phyloP scores from a whole-genome alignment of 1,140 invertebrate genomes.

The Tetragonula clypearis region DNA sequence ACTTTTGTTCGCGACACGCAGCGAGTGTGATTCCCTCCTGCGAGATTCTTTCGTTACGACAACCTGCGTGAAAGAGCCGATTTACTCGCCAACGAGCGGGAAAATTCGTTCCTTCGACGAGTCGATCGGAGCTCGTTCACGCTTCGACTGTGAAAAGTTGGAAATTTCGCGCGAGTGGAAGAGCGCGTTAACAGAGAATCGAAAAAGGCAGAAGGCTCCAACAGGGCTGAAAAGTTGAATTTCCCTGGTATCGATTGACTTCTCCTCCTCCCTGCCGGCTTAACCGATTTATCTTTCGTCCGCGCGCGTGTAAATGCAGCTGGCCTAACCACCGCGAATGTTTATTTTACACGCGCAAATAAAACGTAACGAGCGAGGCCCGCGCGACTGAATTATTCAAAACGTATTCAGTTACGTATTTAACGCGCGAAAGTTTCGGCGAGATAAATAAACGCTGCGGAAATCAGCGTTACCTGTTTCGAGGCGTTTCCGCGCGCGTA shows the following conservation, averaged over 20 bases:
- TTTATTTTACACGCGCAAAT: conserved; percentile 10
- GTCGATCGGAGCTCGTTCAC: background rate
- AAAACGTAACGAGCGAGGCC: background rate
- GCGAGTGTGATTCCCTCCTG: too few relatives aligned
- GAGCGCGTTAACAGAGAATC: too few relatives aligned
- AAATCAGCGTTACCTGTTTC: background rate
- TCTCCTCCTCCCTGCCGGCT: background rate
- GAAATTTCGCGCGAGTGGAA: background rate
- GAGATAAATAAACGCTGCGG: conserved; percentile 5
- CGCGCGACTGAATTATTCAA: background rate
- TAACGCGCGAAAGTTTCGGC: background rate
- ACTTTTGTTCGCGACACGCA: too few relatives aligned
- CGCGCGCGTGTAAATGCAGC: background rate
- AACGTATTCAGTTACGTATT: background rate
- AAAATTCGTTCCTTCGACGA: background rate
- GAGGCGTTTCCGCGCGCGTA: background rate
- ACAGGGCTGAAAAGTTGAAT: background rate
- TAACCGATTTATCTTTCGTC: background rate
- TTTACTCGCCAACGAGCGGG: background rate
- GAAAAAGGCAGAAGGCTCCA: background rate
- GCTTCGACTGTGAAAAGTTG: background rate
- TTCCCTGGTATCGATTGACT: background rate
- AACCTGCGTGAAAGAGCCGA: background rate
- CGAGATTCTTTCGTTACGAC: background rate
- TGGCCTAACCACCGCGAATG: background rate